Base-by-base conservation (phyloP, 1,140 invertebrate genomes). In the Musca domestica region DNA sequence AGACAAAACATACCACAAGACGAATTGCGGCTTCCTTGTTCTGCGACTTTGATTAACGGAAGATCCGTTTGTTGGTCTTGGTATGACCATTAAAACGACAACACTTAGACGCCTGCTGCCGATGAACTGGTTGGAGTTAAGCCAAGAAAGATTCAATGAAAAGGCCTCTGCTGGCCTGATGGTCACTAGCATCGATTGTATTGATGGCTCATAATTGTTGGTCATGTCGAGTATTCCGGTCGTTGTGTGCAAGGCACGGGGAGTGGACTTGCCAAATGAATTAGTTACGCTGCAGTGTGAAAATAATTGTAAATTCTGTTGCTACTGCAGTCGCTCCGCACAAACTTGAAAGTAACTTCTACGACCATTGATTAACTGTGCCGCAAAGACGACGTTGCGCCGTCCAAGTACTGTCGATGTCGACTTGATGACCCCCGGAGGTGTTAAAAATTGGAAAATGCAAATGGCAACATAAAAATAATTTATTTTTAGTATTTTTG, bases 371-470 rank as follows among this genome's bases (percentile, higher is more conserved):
- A 41, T 41, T 30, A 30, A 4, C 12, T 41, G 34, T 12, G 34
- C 5, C 10, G 2, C 10, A 22, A 22, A 9, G 7, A 17, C 22
- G 22, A 51, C 49, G 7, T 9, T 51, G 5, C 17, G n/a, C n/a
- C 20, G 58, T 63, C 5, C 14, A 27, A 23, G 4, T 47, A 15
- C 41, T 48, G 12, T 48, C 10, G 22, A 23, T 20, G 20, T 64
- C 41, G 19, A 17, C 27, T 64, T 75, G 77, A 80, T 79, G 75
- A 80, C 74, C 77, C 74, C 77, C 74, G 74, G 72, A 77, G 77
- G 76, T 79, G 76, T 76, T 76, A 74, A 76, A 74, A 74, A 77
- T 80, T 75, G 77, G 74, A 73, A 75, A 77, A 80, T 80, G 77
- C 70, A 77, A 80, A 80, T 77, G 69, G 64, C 7, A 73, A 66